phyloP scores from a whole-genome alignment of 1,140 invertebrate genomes.

The Macrotrachela quadricornifera region DNA sequence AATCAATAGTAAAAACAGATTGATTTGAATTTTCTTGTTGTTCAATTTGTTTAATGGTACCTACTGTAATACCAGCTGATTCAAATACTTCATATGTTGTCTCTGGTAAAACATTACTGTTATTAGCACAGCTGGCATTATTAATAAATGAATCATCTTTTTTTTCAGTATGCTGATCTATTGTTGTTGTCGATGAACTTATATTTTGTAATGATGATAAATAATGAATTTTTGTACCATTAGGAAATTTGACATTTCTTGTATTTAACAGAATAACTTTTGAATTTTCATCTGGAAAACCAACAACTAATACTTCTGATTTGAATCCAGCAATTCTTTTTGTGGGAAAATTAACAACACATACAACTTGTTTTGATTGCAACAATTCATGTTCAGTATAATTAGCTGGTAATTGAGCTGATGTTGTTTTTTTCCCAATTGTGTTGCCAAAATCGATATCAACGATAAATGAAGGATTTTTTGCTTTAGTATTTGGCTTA shows the following conservation, averaged over 20 bases:
- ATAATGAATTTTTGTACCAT: background rate
- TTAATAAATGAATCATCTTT: conserved; percentile 2
- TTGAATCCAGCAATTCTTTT: no score
- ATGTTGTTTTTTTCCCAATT: no score
- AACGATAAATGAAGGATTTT: no score
- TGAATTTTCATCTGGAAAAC: background rate
- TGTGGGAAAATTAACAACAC: no score
- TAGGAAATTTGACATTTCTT: no score
- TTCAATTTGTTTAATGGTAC: background rate
- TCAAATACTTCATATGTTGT: background rate
- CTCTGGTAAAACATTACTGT: background rate
- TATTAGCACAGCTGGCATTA: background rate
- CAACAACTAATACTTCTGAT: no score
- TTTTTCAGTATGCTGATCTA: conserved; percentile 1
- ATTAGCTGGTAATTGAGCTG: no score
- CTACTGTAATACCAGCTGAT: no score
- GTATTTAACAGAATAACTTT: background rate
- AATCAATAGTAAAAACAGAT: background rate
- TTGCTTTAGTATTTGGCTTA: no score
- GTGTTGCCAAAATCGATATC: no score
- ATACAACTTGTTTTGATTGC: no score
- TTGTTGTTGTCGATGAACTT: conserved; percentile 1
- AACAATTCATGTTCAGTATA: no score
- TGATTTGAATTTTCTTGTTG: background rate
- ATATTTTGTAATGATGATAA: conserved; percentile 1